phyloP scores from a whole-genome alignment of 2,888 invertebrate genomes.

The Drosophila seclusa region DNA sequence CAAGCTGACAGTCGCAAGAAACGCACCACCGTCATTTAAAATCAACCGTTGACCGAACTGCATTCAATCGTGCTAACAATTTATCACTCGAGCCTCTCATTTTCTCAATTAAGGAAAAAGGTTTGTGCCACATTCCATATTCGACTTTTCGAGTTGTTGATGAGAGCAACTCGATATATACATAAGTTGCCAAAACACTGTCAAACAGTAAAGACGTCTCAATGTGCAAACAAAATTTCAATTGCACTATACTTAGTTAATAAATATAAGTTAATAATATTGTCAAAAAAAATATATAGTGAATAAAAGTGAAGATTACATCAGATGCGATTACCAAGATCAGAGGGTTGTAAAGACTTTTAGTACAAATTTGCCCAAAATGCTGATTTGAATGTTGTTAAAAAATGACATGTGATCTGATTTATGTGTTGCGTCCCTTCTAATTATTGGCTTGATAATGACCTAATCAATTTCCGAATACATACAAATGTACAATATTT shows the following conservation, averaged over 20 bases:
- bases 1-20: constrained; percentile 25
- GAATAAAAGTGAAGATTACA: background rate
- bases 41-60: constrained; percentile 60
- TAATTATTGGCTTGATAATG: constrained; percentile 58
- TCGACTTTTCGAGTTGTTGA: background rate
- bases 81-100: constrained; percentile 34
- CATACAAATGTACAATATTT: background rate
- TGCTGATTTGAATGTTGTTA: constrained; percentile 5
- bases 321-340: background rate
- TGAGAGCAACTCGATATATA: constrained; percentile 5
- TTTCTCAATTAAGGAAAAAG: constrained; percentile 68
- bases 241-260: background rate
- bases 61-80: constrained; percentile 50
- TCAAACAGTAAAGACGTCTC: background rate
- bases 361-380: background rate
- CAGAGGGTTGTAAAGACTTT: background rate
- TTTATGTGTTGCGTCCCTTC: constrained; percentile 39
- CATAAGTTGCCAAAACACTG: constrained; percentile 5
- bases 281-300: too few relatives aligned
- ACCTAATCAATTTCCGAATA: constrained; percentile 43
- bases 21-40: constrained; percentile 49
- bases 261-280: background rate
- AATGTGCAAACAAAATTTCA: background rate
- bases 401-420: constrained; percentile 63
- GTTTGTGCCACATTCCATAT: constrained; percentile 43